Evolutionary conservation across 2,888 invertebrate species (phyloP).

Genomic region (Tholera decimalis): DNA sequence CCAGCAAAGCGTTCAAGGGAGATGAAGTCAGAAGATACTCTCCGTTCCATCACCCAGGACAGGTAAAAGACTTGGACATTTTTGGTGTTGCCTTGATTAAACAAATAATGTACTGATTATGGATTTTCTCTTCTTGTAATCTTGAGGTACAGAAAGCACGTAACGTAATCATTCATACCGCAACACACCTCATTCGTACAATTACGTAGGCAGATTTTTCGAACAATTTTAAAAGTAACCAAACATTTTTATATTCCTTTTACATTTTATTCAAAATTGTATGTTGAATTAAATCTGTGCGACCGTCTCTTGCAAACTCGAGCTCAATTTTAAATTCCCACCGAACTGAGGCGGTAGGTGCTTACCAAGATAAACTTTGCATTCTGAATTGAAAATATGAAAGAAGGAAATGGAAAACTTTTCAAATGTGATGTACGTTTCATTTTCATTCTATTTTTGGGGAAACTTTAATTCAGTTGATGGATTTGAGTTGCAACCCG

Average conservation of each 20-base stretch:
- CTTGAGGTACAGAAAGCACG: too few relatives aligned
- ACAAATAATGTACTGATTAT: constrained; percentile 50
- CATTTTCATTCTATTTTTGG: neutral
- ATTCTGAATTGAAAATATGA: constrained; percentile 40
- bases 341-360: constrained; percentile 18
- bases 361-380: constrained; percentile 39
- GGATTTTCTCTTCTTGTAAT: constrained; percentile 34
- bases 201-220: too few relatives aligned
- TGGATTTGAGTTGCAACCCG: neutral
- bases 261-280: constrained; percentile 36
- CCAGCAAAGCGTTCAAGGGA: constrained; percentile 63
- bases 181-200: too few relatives aligned
- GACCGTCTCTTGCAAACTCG: constrained; percentile 26
- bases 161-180: too few relatives aligned
- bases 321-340: constrained; percentile 26
- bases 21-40: constrained; percentile 79
- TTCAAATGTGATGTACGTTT: constrained; percentile 14
- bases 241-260: constrained; percentile 32
- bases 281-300: constrained; percentile 15
- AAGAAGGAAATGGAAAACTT: constrained; percentile 16
- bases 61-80: constrained; percentile 75
- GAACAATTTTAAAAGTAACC: constrained; percentile 2
- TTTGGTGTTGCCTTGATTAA: constrained; percentile 56
- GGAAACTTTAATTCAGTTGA: neutral
- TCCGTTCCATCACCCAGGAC: constrained; percentile 80